Conservation (phyloP, 2,113 vertebrate species). For the Muntiacus reevesi region DNA sequence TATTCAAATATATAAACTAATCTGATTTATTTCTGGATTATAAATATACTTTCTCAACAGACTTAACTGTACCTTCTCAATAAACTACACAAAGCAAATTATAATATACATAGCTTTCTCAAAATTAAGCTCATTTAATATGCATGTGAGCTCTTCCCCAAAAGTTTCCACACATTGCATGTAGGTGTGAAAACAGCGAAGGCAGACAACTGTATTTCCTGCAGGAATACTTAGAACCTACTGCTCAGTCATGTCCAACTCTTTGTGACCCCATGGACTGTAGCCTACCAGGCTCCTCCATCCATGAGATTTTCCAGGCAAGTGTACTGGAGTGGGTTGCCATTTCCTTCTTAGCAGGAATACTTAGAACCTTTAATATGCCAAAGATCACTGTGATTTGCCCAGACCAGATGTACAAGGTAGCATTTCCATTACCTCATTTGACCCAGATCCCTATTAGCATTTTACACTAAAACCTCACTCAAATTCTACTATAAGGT, state of each 20-base stretch:
- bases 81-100: slow-evolving; percentile 11
- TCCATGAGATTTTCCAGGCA: not conserved
- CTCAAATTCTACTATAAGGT: not conserved
- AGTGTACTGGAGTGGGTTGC: not conserved
- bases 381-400: not conserved
- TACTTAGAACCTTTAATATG: not conserved
- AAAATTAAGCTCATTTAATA: slow-evolving; percentile 15
- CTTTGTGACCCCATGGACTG: not conserved
- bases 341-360: not conserved
- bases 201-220: not conserved
- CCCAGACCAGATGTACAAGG: not conserved
- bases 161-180: not conserved
- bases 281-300: not conserved
- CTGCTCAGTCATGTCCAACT: not conserved
- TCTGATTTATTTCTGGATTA: not conserved
- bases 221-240: not conserved
- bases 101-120: not conserved
- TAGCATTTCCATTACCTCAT: not conserved
- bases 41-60: not conserved
- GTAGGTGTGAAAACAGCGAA: not conserved
- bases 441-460: not conserved
- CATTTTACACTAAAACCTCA: slow-evolving; percentile 9
- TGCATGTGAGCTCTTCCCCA: not conserved
- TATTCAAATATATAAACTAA: not conserved
- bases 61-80: not conserved